These are phyloP conservation scores for Phocoena sinus DNA, from an alignment of 2,113 vertebrate species.

Conservation along the genomic window DNA sequence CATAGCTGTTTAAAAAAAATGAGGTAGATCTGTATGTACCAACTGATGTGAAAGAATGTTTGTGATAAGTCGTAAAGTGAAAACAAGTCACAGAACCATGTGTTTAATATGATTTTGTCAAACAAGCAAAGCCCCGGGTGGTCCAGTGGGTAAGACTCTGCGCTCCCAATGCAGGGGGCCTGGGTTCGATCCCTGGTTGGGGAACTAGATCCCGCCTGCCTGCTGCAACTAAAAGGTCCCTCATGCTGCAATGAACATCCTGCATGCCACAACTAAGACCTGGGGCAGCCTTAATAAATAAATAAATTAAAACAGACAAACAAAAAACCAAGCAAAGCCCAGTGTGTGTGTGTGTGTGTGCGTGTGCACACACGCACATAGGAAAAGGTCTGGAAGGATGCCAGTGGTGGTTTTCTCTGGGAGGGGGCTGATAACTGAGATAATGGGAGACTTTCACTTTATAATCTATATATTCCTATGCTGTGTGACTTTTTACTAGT, in stretches of 20 bases:
- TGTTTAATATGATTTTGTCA: background rate
- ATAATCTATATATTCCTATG: background rate
- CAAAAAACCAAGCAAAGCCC: background rate
- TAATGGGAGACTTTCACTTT: background rate
- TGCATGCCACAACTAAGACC: no score
- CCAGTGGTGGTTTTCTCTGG: background rate
- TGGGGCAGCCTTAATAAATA: no score
- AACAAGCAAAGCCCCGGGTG: background rate
- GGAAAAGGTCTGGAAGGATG: background rate
- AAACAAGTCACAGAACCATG: background rate
- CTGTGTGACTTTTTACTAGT: background rate
- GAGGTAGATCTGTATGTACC: background rate
- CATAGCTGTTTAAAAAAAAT: background rate
- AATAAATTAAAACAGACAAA: no score
- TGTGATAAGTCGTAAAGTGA: background rate
- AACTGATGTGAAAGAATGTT: background rate
- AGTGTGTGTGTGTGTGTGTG: background rate
- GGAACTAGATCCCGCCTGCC: no score
- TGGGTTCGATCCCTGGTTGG: no score
- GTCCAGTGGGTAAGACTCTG: no score
- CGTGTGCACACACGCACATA: fast-evolving
- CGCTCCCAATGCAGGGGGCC: no score
- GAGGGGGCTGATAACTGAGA: background rate
- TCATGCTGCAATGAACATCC: no score
- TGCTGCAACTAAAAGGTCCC: no score